Evolutionary conservation across 2,888 invertebrate genomes (phyloP).

Genomic region (Harpalus rufipes): DNA sequence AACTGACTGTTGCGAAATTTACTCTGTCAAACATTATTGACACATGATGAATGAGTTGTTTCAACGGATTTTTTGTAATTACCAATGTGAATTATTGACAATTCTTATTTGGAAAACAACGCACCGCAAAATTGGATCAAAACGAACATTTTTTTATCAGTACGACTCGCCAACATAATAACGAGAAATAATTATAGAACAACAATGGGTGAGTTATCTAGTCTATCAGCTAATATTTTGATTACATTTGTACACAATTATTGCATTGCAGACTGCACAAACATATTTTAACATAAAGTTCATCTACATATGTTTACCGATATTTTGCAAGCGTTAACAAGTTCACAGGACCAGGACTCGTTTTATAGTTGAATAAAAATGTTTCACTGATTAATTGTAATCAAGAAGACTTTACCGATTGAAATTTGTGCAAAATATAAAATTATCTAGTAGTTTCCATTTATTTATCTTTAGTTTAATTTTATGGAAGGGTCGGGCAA

Average conservation of each 20-base stretch:
- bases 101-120: slow-evolving; percentile 24
- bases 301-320: neutral
- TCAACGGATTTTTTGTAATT: slow-evolving; percentile 39
- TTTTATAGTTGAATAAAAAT: too few species aligned
- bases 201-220: neutral
- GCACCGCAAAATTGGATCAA: slow-evolving; percentile 15
- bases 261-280: neutral
- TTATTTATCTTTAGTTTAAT: too few species aligned
- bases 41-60: slow-evolving; percentile 38
- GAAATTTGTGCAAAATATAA: too few species aligned
- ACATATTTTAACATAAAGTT: neutral
- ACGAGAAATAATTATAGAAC: neutral
- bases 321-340: too few species aligned
- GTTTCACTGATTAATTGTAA: too few species aligned
- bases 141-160: slow-evolving; percentile 12
- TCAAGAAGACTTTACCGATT: too few species aligned
- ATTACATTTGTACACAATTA: neutral
- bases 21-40: slow-evolving; percentile 21
- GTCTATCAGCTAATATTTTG: neutral
- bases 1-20: neutral
- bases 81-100: slow-evolving; percentile 36
- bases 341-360: too few species aligned
- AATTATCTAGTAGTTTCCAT: too few species aligned
- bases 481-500: too few species aligned
- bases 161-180: neutral